Evolutionary conservation across 2,888 invertebrate species (phyloP), one percentile per base, ranked within the genome.

Genomic region (Caenorhabditis drosophilae): DNA sequence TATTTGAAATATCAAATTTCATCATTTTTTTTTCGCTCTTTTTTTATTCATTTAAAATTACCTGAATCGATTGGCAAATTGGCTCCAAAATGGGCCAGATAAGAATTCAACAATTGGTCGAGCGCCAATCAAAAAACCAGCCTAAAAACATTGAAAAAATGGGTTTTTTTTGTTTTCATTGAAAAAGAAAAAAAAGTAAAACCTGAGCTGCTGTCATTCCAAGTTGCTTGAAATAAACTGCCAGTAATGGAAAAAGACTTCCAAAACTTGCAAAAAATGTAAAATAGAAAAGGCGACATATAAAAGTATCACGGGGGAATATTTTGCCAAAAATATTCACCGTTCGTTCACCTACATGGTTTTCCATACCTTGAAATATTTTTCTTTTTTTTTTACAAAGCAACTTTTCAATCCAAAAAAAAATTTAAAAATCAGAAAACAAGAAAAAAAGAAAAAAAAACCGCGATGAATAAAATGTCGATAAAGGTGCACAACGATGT

Each of bases 201-300:
- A n/a, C n/a, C 70, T 82, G 75, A 18, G 91, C 91, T 1, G 96
- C 92, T 86, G 95, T 96, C 94, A 98, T 95, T 62, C 95, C 75
- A n/a, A 75, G 36, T 58, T 70, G 70, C 87, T 98, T 99, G 88
- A 98, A 98, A 87, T 97, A 99, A 44, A 98, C 93, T 35, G 95
- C 97, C 90, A 98, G 92, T 66, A 99, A 87, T 0, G 98, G 98
- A 84, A 97, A 98, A 16, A 98, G 88, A 0, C 94, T 94, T 6
- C 98, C 98, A 84, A 98, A 98, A 1, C 97, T 96, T 40, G 96
- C 93, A 86, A 96, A 98, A 87, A 97, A 98, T 88, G 96, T 96
- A 87, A 99, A 96, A 85, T 98, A 98, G 86, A 98, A 98, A 22
- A 92, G 90, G 86, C 98, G 97, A 76, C 94, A 93, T 53, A 94